Evolutionary conservation across 23 tunicate species (phyloP).

Genomic region (Oikopleura dioica): DNA sequence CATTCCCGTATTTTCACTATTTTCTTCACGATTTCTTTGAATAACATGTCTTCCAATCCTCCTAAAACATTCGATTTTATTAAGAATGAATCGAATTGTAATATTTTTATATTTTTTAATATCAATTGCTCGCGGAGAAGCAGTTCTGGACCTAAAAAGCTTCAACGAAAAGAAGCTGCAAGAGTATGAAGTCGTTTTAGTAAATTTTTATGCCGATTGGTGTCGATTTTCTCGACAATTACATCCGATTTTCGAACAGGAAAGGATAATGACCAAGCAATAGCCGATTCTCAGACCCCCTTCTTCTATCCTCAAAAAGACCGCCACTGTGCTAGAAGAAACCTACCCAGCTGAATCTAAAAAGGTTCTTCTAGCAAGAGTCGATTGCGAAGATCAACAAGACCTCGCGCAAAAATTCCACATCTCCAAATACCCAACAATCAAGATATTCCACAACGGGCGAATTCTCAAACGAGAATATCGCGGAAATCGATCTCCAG

Average conservation of each 20-base stretch:
- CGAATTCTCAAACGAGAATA: background rate
- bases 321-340: background rate
- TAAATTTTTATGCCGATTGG: slow-evolving; percentile 11
- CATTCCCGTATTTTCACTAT: too few species aligned
- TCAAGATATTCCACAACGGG: background rate
- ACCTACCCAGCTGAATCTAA: background rate
- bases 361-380: background rate
- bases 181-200: background rate
- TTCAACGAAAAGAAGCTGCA: background rate
- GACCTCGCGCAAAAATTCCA: slow-evolving; percentile 19
- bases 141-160: background rate
- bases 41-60: too few species aligned
- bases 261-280: too few species aligned
- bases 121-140: background rate
- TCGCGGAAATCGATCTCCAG: background rate
- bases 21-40: too few species aligned
- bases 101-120: background rate
- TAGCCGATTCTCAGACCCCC: too few species aligned
- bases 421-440: slow-evolving; percentile 25
- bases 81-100: too few species aligned
- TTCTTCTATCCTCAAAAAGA: too few species aligned
- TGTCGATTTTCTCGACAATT: slow-evolving; percentile 12
- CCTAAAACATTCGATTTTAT: too few species aligned
- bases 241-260: slow-evolving; percentile 9
- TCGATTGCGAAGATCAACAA: background rate